phyloP scores from a whole-genome alignment of 2,888 invertebrate species.

The Aricia artaxerxes region DNA sequence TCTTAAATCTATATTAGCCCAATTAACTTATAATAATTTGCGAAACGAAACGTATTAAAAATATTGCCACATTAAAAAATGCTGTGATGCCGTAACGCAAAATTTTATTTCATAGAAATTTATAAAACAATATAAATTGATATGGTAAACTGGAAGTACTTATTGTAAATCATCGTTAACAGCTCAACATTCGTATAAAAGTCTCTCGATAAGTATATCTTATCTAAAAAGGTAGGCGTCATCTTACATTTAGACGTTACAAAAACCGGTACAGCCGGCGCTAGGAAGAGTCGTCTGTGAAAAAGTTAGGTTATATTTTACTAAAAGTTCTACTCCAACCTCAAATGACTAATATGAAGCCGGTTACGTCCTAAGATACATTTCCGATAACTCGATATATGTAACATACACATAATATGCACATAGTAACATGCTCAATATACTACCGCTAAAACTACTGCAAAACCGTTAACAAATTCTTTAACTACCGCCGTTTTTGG shows the following conservation, averaged over 20 bases:
- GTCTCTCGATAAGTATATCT: slow-evolving; percentile 70
- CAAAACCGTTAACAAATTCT: slow-evolving; percentile 70
- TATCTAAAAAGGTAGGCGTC: slow-evolving; percentile 78
- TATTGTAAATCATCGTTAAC: slow-evolving; percentile 76
- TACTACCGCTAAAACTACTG: slow-evolving; percentile 73
- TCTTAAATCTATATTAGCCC: slow-evolving; percentile 75
- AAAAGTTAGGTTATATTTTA: slow-evolving; percentile 66
- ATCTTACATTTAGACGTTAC: slow-evolving; percentile 67
- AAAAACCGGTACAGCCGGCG: slow-evolving; percentile 59
- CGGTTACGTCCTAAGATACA: slow-evolving; percentile 68
- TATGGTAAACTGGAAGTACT: slow-evolving; percentile 75
- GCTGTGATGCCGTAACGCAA: slow-evolving; percentile 33
- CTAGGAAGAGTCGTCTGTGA: slow-evolving; percentile 60
- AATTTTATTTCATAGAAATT: slow-evolving; percentile 16
- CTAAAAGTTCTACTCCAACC: slow-evolving; percentile 57
- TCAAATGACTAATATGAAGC: slow-evolving; percentile 64
- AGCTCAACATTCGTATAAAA: slow-evolving; percentile 81
- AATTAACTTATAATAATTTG: slow-evolving; percentile 52
- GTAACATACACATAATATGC: slow-evolving; percentile 66
- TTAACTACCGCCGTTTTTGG: slow-evolving; percentile 67
- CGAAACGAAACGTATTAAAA: slow-evolving; percentile 48
- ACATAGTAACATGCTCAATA: slow-evolving; percentile 67
- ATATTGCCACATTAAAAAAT: slow-evolving; percentile 51
- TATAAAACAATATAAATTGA: slow-evolving; percentile 55
- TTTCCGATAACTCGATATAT: slow-evolving; percentile 68